Conservation (phyloP, 2,113 vertebrate genomes). For the Meleagris gallopavo region DNA sequence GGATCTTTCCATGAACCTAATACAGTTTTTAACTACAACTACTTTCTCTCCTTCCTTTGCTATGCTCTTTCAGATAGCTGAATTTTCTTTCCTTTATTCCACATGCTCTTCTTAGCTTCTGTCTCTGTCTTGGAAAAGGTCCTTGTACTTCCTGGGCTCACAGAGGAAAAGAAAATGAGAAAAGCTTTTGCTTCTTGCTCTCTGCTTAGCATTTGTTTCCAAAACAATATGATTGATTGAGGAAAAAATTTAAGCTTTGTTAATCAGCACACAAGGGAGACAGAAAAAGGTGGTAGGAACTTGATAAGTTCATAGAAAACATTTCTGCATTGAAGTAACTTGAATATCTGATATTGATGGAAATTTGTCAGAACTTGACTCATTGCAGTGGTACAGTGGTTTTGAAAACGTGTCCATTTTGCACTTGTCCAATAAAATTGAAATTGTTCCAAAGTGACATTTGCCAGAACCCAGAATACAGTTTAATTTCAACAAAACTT, state of each 20-base stretch:
- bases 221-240: neutral
- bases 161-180: neutral
- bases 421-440: neutral
- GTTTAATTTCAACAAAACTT: neutral
- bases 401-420: neutral
- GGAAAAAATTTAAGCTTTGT: neutral
- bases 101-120: neutral
- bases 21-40: neutral
- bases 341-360: neutral
- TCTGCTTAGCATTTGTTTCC: neutral
- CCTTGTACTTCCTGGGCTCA: neutral
- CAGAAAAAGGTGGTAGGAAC: neutral
- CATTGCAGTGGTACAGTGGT: neutral
- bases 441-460: neutral
- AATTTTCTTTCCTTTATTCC: neutral
- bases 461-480: neutral
- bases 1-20: neutral
- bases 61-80: neutral
- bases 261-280: neutral
- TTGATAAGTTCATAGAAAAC: neutral
- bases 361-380: neutral
- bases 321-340: neutral
- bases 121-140: neutral
- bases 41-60: neutral
- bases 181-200: rapidly evolving